A percentile compares a stretch with the other conserved stretches of the same genome.
phyloP scores from a whole-genome alignment of 2,797 vertebrate genomes.

The Myoxocephalus aenaeus region DNA sequence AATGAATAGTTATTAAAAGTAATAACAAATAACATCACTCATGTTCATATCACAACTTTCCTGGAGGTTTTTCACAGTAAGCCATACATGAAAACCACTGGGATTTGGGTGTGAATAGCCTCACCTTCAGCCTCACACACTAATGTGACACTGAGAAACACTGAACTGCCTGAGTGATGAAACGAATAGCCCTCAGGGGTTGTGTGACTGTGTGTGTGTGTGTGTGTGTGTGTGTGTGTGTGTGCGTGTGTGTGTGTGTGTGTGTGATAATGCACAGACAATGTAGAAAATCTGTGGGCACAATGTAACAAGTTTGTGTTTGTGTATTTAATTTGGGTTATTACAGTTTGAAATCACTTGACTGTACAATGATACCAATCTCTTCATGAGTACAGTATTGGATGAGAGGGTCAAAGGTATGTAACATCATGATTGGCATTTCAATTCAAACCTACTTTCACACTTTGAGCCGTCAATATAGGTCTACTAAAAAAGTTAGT shows the following conservation, averaged over 20 bases:
- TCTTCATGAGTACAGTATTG: background rate
- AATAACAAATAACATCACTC: background rate
- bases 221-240: background rate
- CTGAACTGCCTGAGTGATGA: constrained; percentile 36
- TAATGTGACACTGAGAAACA: constrained; percentile 46
- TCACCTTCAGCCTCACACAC: constrained; percentile 37
- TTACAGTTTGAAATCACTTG: background rate
- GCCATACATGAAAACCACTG: background rate
- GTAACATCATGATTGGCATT: background rate
- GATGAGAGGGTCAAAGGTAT: background rate
- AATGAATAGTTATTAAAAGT: background rate
- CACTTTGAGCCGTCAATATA: background rate
- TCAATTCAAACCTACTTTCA: constrained; percentile 10
- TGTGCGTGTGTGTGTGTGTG: background rate
- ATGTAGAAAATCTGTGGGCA: constrained; percentile 13
- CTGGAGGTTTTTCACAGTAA: background rate
- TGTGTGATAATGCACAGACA: background rate
- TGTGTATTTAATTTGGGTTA: background rate
- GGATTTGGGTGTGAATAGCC: constrained; percentile 35
- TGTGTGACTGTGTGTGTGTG: background rate
- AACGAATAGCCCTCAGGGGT: constrained; percentile 30
- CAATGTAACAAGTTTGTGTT: constrained; percentile 1
- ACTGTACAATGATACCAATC: background rate
- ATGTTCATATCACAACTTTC: background rate
- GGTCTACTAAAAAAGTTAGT: background rate